Evolutionary conservation across 2,888 invertebrate genomes (phyloP), one percentile per base, ranked within the genome.

Genomic region (Hypolimnas misippus): DNA sequence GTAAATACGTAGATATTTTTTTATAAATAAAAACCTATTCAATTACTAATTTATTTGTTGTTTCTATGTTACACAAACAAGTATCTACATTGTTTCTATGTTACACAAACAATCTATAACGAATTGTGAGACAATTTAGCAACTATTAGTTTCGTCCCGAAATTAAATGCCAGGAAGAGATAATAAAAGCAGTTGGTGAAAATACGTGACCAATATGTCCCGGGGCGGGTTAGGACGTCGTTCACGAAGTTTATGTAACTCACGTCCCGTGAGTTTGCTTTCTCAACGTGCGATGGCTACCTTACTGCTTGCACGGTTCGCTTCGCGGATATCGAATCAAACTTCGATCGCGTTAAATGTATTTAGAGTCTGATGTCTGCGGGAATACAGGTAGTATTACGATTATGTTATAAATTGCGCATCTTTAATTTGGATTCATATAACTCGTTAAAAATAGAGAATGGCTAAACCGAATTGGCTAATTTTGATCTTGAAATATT

Each of bases 191-290:
- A 62, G 57, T 65, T 79, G 82, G 80, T 75, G 77, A 73, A 78
- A 81, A 78, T 83, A 89, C 89, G 89, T 89, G 89, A 89, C 87
- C 89, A 88, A 89, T 90, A 86, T 84, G 87, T 87, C 85, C 79
- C 79, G 56, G 68, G 74, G 81, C 75, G 80, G 77, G 78, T 77
- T 76, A 74, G 76, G 40, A 69, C 69, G 73, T 74, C 76, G 78
- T 78, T 38, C 81, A 75, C 73, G 69, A 74, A 78, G 76, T 82
- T 83, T 86, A 89, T 89, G 87, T 87, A 75, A 74, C 80, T 85
- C 89, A 89, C 89, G 89, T 89, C 72, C 70, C 70, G 70, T 74
- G 83, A 88, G 88, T 88, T 89, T 89, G 87, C 86, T 87, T 82
- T 83, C 82, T 84, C 84, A 85, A 85, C 85, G 85, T 84, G 80